These are phyloP conservation scores for Drosophila ercepeae DNA, from an alignment of 1,140 invertebrate genomes.

Conservation along the genomic window DNA sequence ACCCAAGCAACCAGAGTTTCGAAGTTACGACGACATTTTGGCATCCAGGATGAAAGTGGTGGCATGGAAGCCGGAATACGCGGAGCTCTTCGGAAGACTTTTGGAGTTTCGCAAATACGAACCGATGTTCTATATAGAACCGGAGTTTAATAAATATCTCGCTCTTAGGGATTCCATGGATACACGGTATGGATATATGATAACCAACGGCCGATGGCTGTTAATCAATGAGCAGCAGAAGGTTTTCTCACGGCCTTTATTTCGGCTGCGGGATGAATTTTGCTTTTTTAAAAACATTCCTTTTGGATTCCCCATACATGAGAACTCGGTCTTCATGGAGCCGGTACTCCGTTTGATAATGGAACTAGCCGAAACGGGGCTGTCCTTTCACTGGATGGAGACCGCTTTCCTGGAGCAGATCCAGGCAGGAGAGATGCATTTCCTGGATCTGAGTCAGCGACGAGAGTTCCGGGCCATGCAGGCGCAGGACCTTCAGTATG, in stretches of 20 bases:
- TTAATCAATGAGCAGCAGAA: conserved; percentile 70
- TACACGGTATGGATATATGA: conserved; percentile 64
- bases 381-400: conserved; percentile 42
- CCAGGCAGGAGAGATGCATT: conserved; percentile 51
- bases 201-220: conserved; percentile 57
- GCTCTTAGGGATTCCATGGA: conserved; percentile 52
- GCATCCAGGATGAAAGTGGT: conserved; percentile 53
- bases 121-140: conserved; percentile 60
- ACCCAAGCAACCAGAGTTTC: conserved; percentile 50
- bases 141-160: conserved; percentile 45
- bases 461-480: conserved; percentile 65
- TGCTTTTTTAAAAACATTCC: conserved; percentile 75
- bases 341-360: conserved; percentile 51
- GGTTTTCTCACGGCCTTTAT: conserved; percentile 59
- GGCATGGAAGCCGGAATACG: conserved; percentile 59
- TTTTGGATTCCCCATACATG: conserved; percentile 64
- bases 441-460: conserved; percentile 52
- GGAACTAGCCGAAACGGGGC: conserved; percentile 50
- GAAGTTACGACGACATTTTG: conserved; percentile 63
- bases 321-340: conserved; percentile 68
- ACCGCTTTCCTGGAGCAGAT: conserved; percentile 60
- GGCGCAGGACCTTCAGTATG: conserved; percentile 63
- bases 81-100: conserved; percentile 52
- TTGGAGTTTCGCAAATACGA: conserved; percentile 59
- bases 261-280: conserved; percentile 59